Evolutionary conservation across 2,888 invertebrate genomes (phyloP), one percentile per base, ranked within the genome.

Genomic region (Nemotelus nigrinus): DNA sequence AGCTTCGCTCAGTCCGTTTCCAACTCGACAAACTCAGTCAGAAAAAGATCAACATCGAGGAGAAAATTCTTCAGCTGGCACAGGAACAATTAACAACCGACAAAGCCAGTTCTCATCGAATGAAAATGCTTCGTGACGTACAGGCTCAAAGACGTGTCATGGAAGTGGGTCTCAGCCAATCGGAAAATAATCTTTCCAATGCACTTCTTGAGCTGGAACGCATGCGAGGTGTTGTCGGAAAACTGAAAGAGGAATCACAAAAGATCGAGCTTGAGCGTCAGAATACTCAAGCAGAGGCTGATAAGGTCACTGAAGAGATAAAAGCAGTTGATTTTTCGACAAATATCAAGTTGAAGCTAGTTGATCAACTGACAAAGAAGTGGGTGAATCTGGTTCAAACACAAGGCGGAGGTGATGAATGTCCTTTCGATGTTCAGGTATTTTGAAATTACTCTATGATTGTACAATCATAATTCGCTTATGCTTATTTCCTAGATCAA

Each of bases 1-100:
- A 87, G 79, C 80, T 85, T 0, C 88, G 88, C 76, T 78, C 82
- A 3, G 80, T 86, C 1, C 83, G 84, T 41, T 80, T 79, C 39
- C 88, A 89, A 67, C 83, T 89, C 4, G 91, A 92, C 10, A 89
- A 89, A 78, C 87, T 90, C 70, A 81, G 83, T 0, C 86, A 85
- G n/a, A 86, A 88, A 67, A 93, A 92, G 83, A 82, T 88, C 10
- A 87, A 88, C 58, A 80, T 92, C 67, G 94, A 95, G 84, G 91
- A 92, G 78, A 87, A 89, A 64, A 91, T 94, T 48, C 83, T 94
- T 4, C 84, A 86, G 41, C 89, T 90, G 78, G 86, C 94, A 1
- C 92, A 93, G 82, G 92, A 92, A 8, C 91, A 92, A 82, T 84
- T 92, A 3, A 89, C 92, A 3, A 91, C 91, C 63, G 92, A 93